Percentiles rank a stretch among this genome's conserved stretches.
These are phyloP conservation scores for Drosophila melanogaster DNA, from an alignment of 1,140 invertebrate genomes.

Conservation along the genomic window Release_6_plus_ISO1_MT NC_004354.4:16252001-16252500, in stretches of 20 bases:
- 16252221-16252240: neutral
- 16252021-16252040: constrained; percentile 19
- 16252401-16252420: constrained; percentile 66
- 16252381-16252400: constrained; percentile 84
- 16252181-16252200: neutral
- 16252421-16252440: neutral
- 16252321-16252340: constrained; percentile 74
- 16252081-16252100: neutral
- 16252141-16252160: too few species aligned
- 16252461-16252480: constrained; percentile 4
- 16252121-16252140: neutral
- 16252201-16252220: constrained; percentile 9
- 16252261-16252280: constrained; percentile 1
- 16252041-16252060: constrained; percentile 32
- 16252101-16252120: constrained; percentile 13
- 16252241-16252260: neutral
- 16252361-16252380: constrained; percentile 83
- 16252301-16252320: constrained; percentile 59
- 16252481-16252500: neutral
- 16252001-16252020: constrained; percentile 49
- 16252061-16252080: constrained; percentile 36
- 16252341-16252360: constrained; percentile 53
- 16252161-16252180: too few species aligned
- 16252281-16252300: constrained; percentile 6
- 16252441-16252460: constrained; percentile 24